Conservation (phyloP, 1,140 invertebrate species). For the Drosophila novamexicana region DNA sequence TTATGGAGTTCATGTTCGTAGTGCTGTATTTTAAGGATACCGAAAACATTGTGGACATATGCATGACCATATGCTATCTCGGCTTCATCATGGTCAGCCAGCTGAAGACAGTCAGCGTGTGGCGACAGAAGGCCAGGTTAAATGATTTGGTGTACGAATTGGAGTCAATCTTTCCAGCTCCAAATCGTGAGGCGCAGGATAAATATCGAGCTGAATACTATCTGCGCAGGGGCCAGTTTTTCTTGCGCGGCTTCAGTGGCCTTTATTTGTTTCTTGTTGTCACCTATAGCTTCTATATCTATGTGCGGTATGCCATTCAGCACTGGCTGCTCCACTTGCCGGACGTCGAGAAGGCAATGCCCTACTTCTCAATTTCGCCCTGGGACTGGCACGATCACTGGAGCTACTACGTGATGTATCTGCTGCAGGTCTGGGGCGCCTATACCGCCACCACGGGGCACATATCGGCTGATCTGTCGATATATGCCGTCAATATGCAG, state of each 20-base stretch:
- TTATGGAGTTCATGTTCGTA: conserved; percentile 37
- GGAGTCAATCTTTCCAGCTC: conserved; percentile 47
- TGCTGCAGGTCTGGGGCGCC: conserved; percentile 31
- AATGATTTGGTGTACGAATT: conserved; percentile 37
- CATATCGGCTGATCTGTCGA: conserved; percentile 51
- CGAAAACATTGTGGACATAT: conserved; percentile 48
- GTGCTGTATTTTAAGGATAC: conserved; percentile 21
- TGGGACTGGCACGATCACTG: conserved; percentile 56
- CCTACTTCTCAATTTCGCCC: conserved; percentile 38
- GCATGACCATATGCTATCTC: conserved; percentile 54
- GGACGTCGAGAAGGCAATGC: conserved; percentile 28
- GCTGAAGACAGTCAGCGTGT: conserved; percentile 51
- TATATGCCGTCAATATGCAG: conserved; percentile 49
- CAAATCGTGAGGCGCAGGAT: conserved; percentile 6
- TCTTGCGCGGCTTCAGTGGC: conserved; percentile 38
- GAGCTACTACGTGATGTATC: conserved; percentile 52
- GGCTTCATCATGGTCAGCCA: conserved; percentile 48
- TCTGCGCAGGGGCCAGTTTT: conserved; percentile 14
- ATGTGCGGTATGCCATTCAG: conserved; percentile 37
- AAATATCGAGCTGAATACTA: conserved; percentile 30
- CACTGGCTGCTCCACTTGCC: conserved; percentile 28
- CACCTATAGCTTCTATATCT: conserved; percentile 51
- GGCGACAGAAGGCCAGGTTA: conserved; percentile 32
- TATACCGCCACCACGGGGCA: conserved; percentile 50
- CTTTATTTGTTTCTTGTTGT: conserved; percentile 48